A percentile compares a stretch with the other conserved stretches of the same genome.
These are phyloP conservation scores for Calliphora vicina DNA, from an alignment of 1,140 invertebrate genomes.

Conservation along the genomic window DNA sequence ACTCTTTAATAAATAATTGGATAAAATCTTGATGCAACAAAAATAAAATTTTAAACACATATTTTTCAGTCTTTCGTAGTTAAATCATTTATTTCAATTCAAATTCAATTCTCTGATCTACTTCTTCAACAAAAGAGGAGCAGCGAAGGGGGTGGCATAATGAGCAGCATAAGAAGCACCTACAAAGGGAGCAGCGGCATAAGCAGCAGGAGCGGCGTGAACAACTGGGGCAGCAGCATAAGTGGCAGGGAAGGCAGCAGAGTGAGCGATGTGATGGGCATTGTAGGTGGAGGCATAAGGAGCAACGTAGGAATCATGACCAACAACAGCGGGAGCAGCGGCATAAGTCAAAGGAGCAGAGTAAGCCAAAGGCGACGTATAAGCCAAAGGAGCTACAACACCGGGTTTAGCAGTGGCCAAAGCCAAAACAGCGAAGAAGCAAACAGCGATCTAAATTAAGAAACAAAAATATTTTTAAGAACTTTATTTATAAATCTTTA, in stretches of 20 bases:
- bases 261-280: conserved; percentile 52
- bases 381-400: conserved; percentile 44
- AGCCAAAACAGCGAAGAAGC: background rate
- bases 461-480: background rate
- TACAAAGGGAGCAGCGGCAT: conserved; percentile 40
- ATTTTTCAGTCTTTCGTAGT: too few species aligned
- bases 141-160: too few species aligned
- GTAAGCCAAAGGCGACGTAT: too few species aligned
- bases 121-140: too few species aligned
- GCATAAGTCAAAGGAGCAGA: conserved; percentile 27
- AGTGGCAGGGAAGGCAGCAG: conserved; percentile 53
- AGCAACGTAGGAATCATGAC: conserved; percentile 64
- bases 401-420: conserved; percentile 34
- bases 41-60: too few species aligned
- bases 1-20: too few species aligned
- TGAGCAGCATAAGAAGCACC: too few species aligned
- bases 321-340: conserved; percentile 57
- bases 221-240: conserved; percentile 50
- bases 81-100: too few species aligned
- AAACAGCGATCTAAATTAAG: conserved; percentile 41
- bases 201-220: conserved; percentile 59
- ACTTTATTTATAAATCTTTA: background rate
- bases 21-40: too few species aligned
- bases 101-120: too few species aligned
- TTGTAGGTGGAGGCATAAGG: conserved; percentile 63